These are phyloP conservation scores for Scalopus aquaticus DNA, from an alignment of 2,113 vertebrate species.

Conservation along the genomic window DNA sequence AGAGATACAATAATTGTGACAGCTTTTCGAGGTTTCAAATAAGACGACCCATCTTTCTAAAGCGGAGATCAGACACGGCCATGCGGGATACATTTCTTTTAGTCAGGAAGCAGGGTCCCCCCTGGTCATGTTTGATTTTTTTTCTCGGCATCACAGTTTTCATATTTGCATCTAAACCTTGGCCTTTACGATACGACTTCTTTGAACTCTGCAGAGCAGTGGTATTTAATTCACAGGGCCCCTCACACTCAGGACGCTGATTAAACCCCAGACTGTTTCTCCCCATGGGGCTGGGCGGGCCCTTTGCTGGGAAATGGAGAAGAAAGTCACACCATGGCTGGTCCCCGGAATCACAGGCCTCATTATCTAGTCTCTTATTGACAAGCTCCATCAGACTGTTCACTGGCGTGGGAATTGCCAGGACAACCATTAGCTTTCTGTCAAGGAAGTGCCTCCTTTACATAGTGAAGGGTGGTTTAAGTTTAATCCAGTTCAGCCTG, in stretches of 20 bases:
- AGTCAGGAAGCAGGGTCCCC: constrained; percentile 49
- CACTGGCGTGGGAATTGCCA: not conserved
- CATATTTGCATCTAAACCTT: constrained; percentile 35
- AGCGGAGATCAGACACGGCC: constrained; percentile 32
- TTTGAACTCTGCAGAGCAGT: constrained; percentile 53
- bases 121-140: constrained; percentile 31
- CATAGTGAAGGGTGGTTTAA: not conserved
- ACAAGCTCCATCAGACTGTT: not conserved
- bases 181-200: constrained; percentile 38
- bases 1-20: constrained; percentile 64
- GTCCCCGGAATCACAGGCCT: not conserved
- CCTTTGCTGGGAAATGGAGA: not conserved
- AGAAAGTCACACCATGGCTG: not conserved
- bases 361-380: not conserved
- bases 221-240: constrained; percentile 39
- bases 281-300: not conserved
- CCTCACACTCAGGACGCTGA: not conserved
- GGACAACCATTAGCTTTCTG: not conserved
- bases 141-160: constrained; percentile 20
- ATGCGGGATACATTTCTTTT: constrained; percentile 40
- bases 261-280: constrained; percentile 34
- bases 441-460: not conserved
- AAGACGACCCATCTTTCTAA: constrained; percentile 27
- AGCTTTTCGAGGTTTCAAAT: constrained; percentile 57
- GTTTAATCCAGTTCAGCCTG: not conserved